Conservation (phyloP, 2,888 invertebrate genomes). For the Strigamia maritima region DNA sequence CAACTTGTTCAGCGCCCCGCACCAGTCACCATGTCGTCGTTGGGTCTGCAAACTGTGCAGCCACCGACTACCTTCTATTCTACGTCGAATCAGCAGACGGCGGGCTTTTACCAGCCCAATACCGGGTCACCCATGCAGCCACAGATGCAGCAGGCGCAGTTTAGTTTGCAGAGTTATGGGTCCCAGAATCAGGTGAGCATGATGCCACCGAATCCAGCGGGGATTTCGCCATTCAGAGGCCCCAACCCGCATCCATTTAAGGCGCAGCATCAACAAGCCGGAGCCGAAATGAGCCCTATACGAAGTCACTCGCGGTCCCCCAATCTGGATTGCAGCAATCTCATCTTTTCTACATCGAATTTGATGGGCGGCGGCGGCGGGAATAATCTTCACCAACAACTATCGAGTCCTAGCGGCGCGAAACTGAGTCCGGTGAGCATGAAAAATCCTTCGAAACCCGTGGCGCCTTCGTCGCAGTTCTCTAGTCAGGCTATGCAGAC, state of each 20-base stretch:
- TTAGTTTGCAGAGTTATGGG: conserved; percentile 55
- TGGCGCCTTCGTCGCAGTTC: conserved; percentile 11
- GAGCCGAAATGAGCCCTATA: conserved; percentile 39
- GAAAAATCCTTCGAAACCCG: conserved; percentile 24
- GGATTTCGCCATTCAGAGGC: conserved; percentile 30
- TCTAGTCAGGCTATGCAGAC: neutral
- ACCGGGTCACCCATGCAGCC: conserved; percentile 47
- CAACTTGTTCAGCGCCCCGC: conserved; percentile 63
- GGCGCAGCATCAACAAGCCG: conserved; percentile 37
- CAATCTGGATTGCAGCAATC: conserved; percentile 35
- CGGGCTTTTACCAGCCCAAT: conserved; percentile 48
- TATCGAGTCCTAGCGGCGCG: conserved; percentile 33
- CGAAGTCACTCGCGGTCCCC: conserved; percentile 41
- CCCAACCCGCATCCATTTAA: conserved; percentile 38
- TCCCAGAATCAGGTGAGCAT: conserved; percentile 47
- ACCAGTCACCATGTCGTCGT: conserved; percentile 56
- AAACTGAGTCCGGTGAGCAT: conserved; percentile 35
- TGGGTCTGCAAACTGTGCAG: conserved; percentile 48
- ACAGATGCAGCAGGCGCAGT: conserved; percentile 52
- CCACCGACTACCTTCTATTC: conserved; percentile 59
- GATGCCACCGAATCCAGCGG: conserved; percentile 38
- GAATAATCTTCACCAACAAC: conserved; percentile 35
- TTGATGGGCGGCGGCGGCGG: conserved; percentile 36
- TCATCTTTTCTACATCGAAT: conserved; percentile 40
- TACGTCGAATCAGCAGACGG: conserved; percentile 38